phyloP scores from a whole-genome alignment of 53 echinoderm and acorn worm genomes.

The Apostichopus leukothele region DNA sequence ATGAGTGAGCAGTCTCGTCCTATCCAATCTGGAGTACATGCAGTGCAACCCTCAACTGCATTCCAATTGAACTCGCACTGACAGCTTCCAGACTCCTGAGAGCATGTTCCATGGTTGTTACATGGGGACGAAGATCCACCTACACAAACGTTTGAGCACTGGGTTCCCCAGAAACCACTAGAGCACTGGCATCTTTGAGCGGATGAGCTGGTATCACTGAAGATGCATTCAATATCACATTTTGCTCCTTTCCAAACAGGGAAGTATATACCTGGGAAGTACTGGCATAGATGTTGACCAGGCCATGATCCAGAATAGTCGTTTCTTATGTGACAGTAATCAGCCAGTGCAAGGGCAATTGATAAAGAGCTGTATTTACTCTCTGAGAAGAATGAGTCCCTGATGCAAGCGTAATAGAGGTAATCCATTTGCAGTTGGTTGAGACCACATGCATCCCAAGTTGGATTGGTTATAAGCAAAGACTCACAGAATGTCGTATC shows the following conservation, averaged over 20 bases:
- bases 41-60: constrained; percentile 50
- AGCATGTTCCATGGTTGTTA: constrained; percentile 67
- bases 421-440: constrained; percentile 49
- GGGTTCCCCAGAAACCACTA: constrained; percentile 73
- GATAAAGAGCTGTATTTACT: constrained; percentile 62
- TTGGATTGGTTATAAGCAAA: not conserved
- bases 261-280: constrained; percentile 66
- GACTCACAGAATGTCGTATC: constrained; percentile 32
- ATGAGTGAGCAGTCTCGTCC: constrained; percentile 80
- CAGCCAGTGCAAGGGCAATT: constrained; percentile 63
- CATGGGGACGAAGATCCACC: constrained; percentile 66
- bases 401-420: constrained; percentile 66
- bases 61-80: constrained; percentile 72
- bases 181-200: constrained; percentile 58
- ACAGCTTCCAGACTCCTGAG: constrained; percentile 58
- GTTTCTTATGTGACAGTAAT: constrained; percentile 56
- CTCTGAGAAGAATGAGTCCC: constrained; percentile 69
- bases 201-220: constrained; percentile 38
- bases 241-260: constrained; percentile 74
- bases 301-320: constrained; percentile 58
- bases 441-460: not conserved
- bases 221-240: constrained; percentile 67
- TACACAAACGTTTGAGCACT: constrained; percentile 59
- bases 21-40: constrained; percentile 70
- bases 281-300: constrained; percentile 62